Conservation (phyloP, 2,113 vertebrate genomes). For the Bujurquina vittata region DNA sequence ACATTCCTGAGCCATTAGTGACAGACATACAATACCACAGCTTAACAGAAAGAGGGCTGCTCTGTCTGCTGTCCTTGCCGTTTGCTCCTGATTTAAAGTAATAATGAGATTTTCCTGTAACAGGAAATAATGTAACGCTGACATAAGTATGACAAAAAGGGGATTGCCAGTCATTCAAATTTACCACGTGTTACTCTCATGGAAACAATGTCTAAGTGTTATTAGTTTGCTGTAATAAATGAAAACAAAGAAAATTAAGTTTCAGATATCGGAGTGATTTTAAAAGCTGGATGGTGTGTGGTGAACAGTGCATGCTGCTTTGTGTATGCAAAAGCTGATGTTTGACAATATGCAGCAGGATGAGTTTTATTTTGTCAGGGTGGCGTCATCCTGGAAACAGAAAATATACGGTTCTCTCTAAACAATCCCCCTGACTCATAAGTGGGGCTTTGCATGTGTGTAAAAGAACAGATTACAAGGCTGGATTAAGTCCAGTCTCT, state of each 20-base stretch:
- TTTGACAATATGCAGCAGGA: slow-evolving; percentile 45
- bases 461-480: background rate
- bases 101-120: slow-evolving; percentile 52
- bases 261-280: background rate
- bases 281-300: background rate
- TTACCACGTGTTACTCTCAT: slow-evolving; percentile 11
- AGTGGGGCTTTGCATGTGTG: slow-evolving; percentile 15
- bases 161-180: slow-evolving; percentile 12
- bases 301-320: background rate
- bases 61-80: slow-evolving; percentile 35
- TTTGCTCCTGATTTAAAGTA: slow-evolving; percentile 37
- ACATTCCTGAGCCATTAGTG: slow-evolving; percentile 80
- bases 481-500: slow-evolving; percentile 3
- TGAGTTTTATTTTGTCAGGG: slow-evolving; percentile 21
- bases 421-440: slow-evolving; percentile 35
- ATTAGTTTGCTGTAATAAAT: background rate
- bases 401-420: slow-evolving; percentile 23
- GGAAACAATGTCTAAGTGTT: background rate
- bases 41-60: slow-evolving; percentile 30
- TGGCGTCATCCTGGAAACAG: slow-evolving; percentile 43
- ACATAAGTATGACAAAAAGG: slow-evolving; percentile 48
- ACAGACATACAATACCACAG: slow-evolving; percentile 72
- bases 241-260: slow-evolving; percentile 6
- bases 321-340: slow-evolving; percentile 30
- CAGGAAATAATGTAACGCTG: slow-evolving; percentile 58